Evolutionary conservation across 2,113 vertebrate genomes (phyloP), one percentile per base, ranked within the genome.

Genomic region (Pseudorasbora parva): DNA sequence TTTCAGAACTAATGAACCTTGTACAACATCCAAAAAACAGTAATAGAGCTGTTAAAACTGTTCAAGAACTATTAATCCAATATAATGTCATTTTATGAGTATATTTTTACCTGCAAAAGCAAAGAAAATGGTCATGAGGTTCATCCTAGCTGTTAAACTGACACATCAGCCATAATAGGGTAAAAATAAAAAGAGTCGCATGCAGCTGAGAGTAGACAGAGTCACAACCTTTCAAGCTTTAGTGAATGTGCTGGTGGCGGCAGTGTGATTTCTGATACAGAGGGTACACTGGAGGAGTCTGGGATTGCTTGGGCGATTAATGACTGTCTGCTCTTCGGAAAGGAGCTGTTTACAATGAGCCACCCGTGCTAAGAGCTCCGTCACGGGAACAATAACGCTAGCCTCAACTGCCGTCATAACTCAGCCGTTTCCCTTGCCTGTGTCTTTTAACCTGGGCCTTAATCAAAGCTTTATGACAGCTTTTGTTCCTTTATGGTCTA

Each of bases 401-500:
- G 91, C 89, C 91, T 93, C 92, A 92, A 90, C 92, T 88, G 86
- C 89, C 37, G 43, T 87, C 91, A 94, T 95, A 95, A 95, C 90
- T 95, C 94, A 94, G 90, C 66, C 85, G 86, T 57, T 91, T 86
- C 86, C 85, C 90, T 87, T 88, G 92, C 92, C 93, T 92, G 86
- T 90, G 91, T 93, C 92, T 93, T 93, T 94, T 94, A 94, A 94
- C 91, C 92, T 87, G 88, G 88, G 92, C 91, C 93, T 95, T 95
- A 94, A 94, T 94, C 93, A 94, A 87, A 94, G 90, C 87, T 95
- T 94, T 95, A 95, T 94, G 93, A 93, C 93, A 93, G 92, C 91
- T 90, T 94, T 94, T 94, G 93, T 94, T 91, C 93, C 91, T 94
- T 95, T 95, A 95, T 93, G 92, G 94, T 92, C 93, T 89, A 95